These are phyloP conservation scores for Cephus pulcher DNA, from an alignment of 2,888 invertebrate species.

Conservation along the genomic window DNA sequence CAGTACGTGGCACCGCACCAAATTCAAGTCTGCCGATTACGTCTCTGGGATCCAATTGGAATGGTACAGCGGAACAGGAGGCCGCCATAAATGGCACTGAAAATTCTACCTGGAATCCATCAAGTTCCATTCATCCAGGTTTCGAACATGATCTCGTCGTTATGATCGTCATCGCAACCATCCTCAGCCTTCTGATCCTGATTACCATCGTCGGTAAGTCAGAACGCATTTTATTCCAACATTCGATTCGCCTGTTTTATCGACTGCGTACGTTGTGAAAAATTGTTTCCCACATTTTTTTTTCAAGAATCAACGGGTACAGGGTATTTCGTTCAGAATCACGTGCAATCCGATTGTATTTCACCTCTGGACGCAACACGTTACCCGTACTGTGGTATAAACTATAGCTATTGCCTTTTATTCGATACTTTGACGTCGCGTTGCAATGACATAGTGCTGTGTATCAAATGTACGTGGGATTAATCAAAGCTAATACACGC, in stretches of 20 bases:
- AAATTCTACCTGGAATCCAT: slow-evolving; percentile 29
- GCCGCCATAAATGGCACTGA: slow-evolving; percentile 38
- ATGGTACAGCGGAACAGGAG: slow-evolving; percentile 39
- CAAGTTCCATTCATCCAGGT: background rate
- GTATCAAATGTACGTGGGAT: background rate
- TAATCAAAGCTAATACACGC: background rate
- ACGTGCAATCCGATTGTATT: background rate
- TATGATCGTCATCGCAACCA: slow-evolving; percentile 42
- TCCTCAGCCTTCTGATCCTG: slow-evolving; percentile 48
- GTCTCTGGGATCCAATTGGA: slow-evolving; percentile 32
- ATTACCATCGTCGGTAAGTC: slow-evolving; percentile 52
- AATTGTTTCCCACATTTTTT: background rate
- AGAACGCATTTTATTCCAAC: background rate
- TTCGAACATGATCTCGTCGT: slow-evolving; percentile 41
- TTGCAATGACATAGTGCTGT: background rate
- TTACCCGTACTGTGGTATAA: background rate
- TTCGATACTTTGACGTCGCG: background rate
- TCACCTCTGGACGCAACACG: background rate
- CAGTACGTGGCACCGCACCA: slow-evolving; percentile 40
- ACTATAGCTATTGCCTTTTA: background rate
- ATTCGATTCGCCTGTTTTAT: background rate
- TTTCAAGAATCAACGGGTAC: background rate
- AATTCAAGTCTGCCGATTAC: slow-evolving; percentile 40
- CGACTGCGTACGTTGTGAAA: background rate
- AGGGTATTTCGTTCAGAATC: background rate